Evolutionary conservation across 2,888 invertebrate species (phyloP), one percentile per base, ranked within the genome.

Genomic region (Alsophila aescularia): DNA sequence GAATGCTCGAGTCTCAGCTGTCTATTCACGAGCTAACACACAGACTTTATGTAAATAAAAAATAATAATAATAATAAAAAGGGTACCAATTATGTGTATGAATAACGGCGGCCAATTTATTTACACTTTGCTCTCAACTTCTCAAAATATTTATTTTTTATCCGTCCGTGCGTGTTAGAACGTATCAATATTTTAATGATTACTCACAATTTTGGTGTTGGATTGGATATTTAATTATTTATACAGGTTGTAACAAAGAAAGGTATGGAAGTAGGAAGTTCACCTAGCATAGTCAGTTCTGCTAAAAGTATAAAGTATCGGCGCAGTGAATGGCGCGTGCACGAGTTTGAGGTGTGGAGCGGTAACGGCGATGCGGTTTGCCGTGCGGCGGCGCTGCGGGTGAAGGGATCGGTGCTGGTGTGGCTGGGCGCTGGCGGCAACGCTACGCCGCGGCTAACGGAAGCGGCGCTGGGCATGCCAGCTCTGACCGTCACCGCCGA

Each of bases 241-340:
- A n/a, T n/a, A n/a, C n/a, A n/a, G n/a, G n/a, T 18, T 5, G 18
- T 18, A 18, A 18, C 8, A 24, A 1, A 5, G 8, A 7, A 39
- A 24, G 1, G 27, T 2, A 73, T 73, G 72, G 62, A 66, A 43
- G 49, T 55, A 6, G 57, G 66, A 9, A 54, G 34, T 5, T 67
- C 73, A 14, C 82, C 83, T 8, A 52, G 53, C 4, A 52, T 53
- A 2, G 62, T 67, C 35, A 79, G 74, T 18, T 78, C 81, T 7
- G 69, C 72, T 24, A 72, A 74, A 44, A 63, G 66, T 6, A 71
- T 85, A 16, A 59, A 53, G 12, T 83, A 84, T 49, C 70, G 69
- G 16, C 53, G 66, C 10, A 85, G 86, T 51, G 56, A 57, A 14
- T 89, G 88, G 88, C 66, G 62, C n/a, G 66, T 81, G n/a, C 81